Percentiles rank a stretch among this genome's conserved stretches.
phyloP scores from a whole-genome alignment of 1,140 invertebrate species.

The Temnothorax curvispinosus region DNA sequence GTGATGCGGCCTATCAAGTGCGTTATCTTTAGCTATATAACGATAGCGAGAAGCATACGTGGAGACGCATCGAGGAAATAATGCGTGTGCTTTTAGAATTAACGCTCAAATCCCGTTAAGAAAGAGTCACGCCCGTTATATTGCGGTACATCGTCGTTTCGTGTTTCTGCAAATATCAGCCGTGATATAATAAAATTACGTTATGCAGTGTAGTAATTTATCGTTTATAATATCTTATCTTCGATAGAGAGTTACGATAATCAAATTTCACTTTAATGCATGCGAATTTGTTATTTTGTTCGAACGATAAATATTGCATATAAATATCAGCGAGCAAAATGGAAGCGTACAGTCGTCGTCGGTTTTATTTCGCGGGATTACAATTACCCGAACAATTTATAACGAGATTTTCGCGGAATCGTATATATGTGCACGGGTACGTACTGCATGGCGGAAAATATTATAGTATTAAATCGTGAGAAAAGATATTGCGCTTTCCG shows the following conservation, averaged over 20 bases:
- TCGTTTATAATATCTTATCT: constrained; percentile 13
- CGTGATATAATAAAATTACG: constrained; percentile 9
- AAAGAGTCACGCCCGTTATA: constrained; percentile 40
- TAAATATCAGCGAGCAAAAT: neutral
- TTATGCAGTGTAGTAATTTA: neutral
- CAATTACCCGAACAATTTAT: constrained; percentile 47
- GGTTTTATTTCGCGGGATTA: constrained; percentile 49
- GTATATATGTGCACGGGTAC: neutral
- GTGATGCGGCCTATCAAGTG: constrained; percentile 22
- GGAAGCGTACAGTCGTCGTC: constrained; percentile 5
- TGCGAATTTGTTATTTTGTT: constrained; percentile 33
- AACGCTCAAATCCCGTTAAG: constrained; percentile 49
- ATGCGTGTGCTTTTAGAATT: constrained; percentile 9
- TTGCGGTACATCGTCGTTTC: constrained; percentile 15
- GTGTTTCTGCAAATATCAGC: neutral
- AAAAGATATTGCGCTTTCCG: constrained; percentile 6
- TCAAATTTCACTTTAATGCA: constrained; percentile 16
- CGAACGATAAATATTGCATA: constrained; percentile 20
- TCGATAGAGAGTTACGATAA: neutral
- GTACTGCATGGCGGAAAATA: constrained; percentile 24
- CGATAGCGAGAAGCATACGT: neutral
- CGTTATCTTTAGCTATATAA: constrained; percentile 41
- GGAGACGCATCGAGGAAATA: constrained; percentile 24
- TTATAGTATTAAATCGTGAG: constrained; percentile 7
- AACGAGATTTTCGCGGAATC: constrained; percentile 35